These are phyloP conservation scores for Apodemia duryi DNA, from an alignment of 2,888 invertebrate species.

Conservation along the genomic window DNA sequence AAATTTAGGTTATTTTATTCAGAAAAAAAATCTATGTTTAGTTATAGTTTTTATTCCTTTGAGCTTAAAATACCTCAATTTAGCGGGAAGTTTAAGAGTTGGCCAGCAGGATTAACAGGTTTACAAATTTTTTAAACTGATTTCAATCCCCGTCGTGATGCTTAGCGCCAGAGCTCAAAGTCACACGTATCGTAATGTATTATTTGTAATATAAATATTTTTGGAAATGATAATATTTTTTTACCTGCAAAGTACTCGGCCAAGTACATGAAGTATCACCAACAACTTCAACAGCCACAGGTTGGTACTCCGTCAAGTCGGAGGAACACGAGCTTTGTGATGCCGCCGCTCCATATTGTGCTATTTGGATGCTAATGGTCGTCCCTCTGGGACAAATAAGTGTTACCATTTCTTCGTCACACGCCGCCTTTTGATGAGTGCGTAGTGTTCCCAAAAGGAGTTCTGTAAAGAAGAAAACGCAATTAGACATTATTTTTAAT, in stretches of 20 bases:
- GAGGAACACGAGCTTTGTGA: constrained; percentile 71
- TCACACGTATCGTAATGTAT: too few relatives aligned
- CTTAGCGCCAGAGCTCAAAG: too few relatives aligned
- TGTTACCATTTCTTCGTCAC: constrained; percentile 93
- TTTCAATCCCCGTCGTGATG: too few relatives aligned
- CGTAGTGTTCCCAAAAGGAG: constrained; percentile 93
- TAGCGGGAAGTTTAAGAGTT: too few relatives aligned
- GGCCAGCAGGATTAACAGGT: too few relatives aligned
- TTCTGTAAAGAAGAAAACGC: constrained; percentile 78
- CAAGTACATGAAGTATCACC: constrained; percentile 86
- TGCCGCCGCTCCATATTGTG: constrained; percentile 90
- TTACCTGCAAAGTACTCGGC: constrained; percentile 88
- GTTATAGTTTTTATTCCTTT: too few relatives aligned
- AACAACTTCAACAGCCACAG: constrained; percentile 72
- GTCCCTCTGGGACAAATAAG: constrained; percentile 95
- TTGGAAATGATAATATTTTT: not conserved
- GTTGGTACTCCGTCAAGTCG: constrained; percentile 71
- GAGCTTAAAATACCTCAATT: too few relatives aligned
- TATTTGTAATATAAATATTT: not conserved
- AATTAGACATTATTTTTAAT: not conserved
- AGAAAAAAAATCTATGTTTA: too few relatives aligned
- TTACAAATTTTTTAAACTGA: too few relatives aligned
- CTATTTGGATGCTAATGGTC: constrained; percentile 92
- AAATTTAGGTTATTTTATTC: too few relatives aligned
- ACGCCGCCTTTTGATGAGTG: constrained; percentile 94